These are phyloP conservation scores for Himalopsyche anomala DNA, from an alignment of 2,888 invertebrate genomes.

Conservation along the genomic window DNA sequence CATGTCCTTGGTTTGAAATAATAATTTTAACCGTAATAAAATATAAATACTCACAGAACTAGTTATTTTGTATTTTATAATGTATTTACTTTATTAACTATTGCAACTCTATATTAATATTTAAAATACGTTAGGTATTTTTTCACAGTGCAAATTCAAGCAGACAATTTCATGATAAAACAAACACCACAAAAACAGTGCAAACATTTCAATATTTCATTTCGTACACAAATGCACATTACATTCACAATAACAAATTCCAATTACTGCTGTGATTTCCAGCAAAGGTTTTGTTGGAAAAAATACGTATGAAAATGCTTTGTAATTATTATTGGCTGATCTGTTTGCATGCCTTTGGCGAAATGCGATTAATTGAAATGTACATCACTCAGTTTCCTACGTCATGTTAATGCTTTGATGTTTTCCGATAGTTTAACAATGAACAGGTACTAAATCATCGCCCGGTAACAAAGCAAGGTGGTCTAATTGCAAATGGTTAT, in stretches of 20 bases:
- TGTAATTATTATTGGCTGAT: conserved; percentile 15
- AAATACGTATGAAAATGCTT: not conserved
- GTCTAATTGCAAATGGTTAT: too few relatives aligned
- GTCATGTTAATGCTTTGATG: not conserved
- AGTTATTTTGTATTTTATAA: too few relatives aligned
- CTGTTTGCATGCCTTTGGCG: not conserved
- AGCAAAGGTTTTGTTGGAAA: not conserved
- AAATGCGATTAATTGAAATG: conserved; percentile 1
- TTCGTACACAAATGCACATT: not conserved
- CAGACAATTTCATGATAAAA: too few relatives aligned
- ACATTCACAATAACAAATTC: not conserved
- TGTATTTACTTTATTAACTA: too few relatives aligned
- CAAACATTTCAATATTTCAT: not conserved
- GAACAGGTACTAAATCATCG: not conserved
- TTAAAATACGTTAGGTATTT: too few relatives aligned
- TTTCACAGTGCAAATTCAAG: too few relatives aligned
- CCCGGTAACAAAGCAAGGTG: not conserved
- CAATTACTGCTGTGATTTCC: not conserved
- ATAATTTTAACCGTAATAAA: too few relatives aligned
- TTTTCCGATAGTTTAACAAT: conserved; percentile 26
- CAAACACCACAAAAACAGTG: not conserved
- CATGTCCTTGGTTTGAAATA: too few relatives aligned
- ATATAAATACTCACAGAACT: too few relatives aligned
- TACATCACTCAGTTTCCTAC: not conserved
- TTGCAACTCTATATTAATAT: too few relatives aligned